phyloP scores from a whole-genome alignment of 2,888 invertebrate species.

The Galerucella calmariensis region DNA sequence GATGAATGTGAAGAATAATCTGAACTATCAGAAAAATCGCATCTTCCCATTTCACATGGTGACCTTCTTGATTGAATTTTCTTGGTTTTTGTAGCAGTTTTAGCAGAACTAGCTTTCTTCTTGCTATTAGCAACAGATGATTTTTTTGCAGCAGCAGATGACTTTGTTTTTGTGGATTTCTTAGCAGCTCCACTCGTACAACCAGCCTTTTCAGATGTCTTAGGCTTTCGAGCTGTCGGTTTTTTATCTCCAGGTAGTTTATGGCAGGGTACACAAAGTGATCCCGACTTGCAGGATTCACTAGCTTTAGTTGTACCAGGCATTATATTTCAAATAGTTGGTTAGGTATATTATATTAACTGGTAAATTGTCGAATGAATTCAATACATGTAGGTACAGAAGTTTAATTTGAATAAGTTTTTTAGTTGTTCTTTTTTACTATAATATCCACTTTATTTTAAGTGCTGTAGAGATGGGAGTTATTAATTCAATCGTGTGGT shows the following conservation, averaged over 20 bases:
- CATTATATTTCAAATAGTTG: neutral
- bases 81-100: neutral
- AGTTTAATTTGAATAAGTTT: neutral
- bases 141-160: neutral
- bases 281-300: conserved; percentile 8
- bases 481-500: neutral
- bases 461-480: neutral
- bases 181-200: neutral
- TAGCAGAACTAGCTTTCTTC: neutral
- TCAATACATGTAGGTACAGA: neutral
- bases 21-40: neutral
- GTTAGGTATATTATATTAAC: neutral
- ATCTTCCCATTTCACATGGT: conserved; percentile 16
- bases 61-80: neutral
- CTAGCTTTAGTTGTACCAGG: neutral
- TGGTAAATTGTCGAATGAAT: neutral
- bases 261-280: neutral
- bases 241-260: neutral
- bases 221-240: neutral
- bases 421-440: neutral
- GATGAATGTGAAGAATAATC: conserved; percentile 10
- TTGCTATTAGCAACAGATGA: neutral
- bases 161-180: neutral
- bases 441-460: neutral
- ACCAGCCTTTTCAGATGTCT: neutral